phyloP scores from a whole-genome alignment of 2,113 vertebrate genomes.

The Crotalus horridus region DNA sequence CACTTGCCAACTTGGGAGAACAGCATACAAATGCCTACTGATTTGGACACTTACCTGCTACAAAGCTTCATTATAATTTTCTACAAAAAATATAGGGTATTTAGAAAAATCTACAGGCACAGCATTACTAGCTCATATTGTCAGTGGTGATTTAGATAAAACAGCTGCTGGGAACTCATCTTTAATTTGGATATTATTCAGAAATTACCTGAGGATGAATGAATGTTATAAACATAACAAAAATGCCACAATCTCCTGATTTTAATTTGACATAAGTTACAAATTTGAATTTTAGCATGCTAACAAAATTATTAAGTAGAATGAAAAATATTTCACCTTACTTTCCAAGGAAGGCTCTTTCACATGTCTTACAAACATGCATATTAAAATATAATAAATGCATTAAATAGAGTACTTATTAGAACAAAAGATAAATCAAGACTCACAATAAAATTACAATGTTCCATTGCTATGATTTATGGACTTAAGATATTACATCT shows the following conservation, averaged over 20 bases:
- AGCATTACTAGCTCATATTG: not conserved
- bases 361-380: not conserved
- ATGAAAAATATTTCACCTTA: not conserved
- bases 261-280: not conserved
- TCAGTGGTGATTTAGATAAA: not conserved
- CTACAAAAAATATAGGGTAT: not conserved
- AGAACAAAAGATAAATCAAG: not conserved
- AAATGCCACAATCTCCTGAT: not conserved
- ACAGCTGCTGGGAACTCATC: not conserved
- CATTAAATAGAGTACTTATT: not conserved
- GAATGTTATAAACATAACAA: not conserved
- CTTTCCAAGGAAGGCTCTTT: not conserved
- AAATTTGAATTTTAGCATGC: not conserved
- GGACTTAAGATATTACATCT: not conserved
- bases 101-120: not conserved
- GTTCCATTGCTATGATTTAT: not conserved
- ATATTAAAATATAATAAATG: not conserved
- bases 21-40: not conserved
- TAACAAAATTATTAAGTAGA: not conserved
- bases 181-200: not conserved
- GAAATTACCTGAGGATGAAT: not conserved
- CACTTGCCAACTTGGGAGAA: not conserved
- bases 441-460: not conserved
- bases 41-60: not conserved
- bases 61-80: not conserved